Percentiles rank a stretch among this genome's conserved stretches.
Evolutionary conservation across 2,797 vertebrate genomes (phyloP).

Genomic region (Uromys caudimaculatus): DNA sequence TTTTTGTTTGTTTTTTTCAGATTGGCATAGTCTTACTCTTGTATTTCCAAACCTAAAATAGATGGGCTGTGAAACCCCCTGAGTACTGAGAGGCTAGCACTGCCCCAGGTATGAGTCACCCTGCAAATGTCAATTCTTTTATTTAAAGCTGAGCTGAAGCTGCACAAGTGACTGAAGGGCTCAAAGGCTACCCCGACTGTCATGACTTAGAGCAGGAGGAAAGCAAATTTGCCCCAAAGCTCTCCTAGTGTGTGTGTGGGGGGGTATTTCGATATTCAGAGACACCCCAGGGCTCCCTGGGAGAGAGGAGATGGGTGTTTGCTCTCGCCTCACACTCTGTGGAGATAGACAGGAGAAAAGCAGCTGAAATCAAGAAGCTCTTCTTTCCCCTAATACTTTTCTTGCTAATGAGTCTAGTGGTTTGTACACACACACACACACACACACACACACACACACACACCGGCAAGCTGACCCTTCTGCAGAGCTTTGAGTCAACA

Average conservation of each 20-base stretch:
- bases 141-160: slow-evolving; percentile 55
- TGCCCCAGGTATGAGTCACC: slow-evolving; percentile 72
- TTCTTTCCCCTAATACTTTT: not conserved
- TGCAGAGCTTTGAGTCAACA: not conserved
- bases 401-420: not conserved
- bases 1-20: not conserved
- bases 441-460: not conserved
- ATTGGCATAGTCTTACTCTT: not conserved
- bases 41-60: slow-evolving; percentile 28
- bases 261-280: not conserved
- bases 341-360: not conserved
- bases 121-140: slow-evolving; percentile 66
- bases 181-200: slow-evolving; percentile 37
- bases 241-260: not conserved
- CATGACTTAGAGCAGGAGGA: slow-evolving; percentile 14
- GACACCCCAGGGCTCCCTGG: not conserved
- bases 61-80: slow-evolving; percentile 47
- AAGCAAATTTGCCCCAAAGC: slow-evolving; percentile 38
- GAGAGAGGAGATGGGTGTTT: not conserved
- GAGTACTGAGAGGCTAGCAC: slow-evolving; percentile 26
- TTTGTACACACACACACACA: not conserved
- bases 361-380: not conserved
- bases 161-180: slow-evolving; percentile 65
- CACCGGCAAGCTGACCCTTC: not conserved
- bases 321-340: not conserved